Percentiles rank a stretch among this genome's conserved stretches.
Evolutionary conservation across 2,797 vertebrate genomes (phyloP).

Genomic region (Coregonus suidteri): DNA sequence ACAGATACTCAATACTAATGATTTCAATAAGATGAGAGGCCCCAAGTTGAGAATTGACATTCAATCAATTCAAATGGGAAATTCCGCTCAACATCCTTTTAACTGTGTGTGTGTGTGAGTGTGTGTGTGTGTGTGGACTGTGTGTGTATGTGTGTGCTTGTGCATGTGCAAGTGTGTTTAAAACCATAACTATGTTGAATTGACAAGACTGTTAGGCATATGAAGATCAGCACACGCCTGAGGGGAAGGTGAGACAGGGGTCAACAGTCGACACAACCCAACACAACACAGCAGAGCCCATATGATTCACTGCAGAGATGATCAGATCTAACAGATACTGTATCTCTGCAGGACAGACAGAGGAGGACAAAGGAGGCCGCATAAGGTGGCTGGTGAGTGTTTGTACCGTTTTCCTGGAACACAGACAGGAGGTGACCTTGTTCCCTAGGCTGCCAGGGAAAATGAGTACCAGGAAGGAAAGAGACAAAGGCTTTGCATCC

Average conservation of each 20-base stretch:
- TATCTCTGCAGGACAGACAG: neutral
- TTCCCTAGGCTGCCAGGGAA: conserved; percentile 3
- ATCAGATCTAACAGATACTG: neutral
- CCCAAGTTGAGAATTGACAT: neutral
- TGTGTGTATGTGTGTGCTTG: neutral
- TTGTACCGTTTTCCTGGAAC: conserved; percentile 12
- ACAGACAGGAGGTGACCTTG: conserved; percentile 6
- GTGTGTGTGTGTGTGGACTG: too few species aligned
- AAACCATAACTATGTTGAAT: neutral
- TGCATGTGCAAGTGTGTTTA: neutral
- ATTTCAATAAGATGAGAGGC: neutral
- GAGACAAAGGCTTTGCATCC: neutral
- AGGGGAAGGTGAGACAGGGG: neutral
- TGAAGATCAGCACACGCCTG: neutral
- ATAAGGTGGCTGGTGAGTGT: neutral
- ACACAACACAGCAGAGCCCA: neutral
- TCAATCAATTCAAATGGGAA: neutral
- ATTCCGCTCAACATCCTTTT: neutral
- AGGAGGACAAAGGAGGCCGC: neutral
- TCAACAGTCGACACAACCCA: neutral
- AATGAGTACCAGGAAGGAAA: conserved; percentile 14
- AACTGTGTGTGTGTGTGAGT: neutral
- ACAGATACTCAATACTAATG: neutral
- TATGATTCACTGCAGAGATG: conserved; percentile 10
- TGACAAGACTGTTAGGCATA: neutral